These are phyloP conservation scores for Percopsis omiscomaycus DNA, from an alignment of 2,797 vertebrate species.

Conservation along the genomic window DNA sequence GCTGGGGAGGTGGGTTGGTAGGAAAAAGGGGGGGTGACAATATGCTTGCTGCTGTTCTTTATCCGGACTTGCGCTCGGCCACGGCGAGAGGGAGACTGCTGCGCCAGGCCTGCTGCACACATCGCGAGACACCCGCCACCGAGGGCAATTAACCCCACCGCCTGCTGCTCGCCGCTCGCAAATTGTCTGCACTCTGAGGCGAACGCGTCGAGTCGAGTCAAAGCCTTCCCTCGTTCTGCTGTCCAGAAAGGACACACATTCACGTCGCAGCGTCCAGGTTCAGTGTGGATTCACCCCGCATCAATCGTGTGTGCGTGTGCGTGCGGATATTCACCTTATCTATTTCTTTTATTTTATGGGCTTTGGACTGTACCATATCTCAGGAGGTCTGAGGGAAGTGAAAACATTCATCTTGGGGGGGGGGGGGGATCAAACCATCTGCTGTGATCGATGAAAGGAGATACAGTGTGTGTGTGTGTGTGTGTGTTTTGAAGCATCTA, in stretches of 20 bases:
- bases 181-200: conserved; percentile 46
- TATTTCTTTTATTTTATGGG: conserved; percentile 31
- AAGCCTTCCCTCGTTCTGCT: not conserved
- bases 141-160: conserved; percentile 69
- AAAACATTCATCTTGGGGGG: conserved; percentile 62
- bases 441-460: conserved; percentile 57
- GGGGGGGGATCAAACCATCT: conserved; percentile 44
- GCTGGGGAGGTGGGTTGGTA: conserved; percentile 52
- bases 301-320: not conserved
- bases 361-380: conserved; percentile 39
- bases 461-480: conserved; percentile 20
- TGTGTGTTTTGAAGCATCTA: conserved; percentile 13
- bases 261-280: not conserved
- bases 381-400: conserved; percentile 38
- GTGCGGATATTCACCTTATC: conserved; percentile 4
- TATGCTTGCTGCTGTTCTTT: conserved; percentile 70
- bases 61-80: conserved; percentile 53
- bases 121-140: conserved; percentile 49
- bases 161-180: conserved; percentile 66
- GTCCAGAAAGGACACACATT: conserved; percentile 9
- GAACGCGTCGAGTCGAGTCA: conserved; percentile 34
- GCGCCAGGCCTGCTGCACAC: conserved; percentile 57
- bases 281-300: conserved; percentile 19
- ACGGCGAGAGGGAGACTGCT: conserved; percentile 27
- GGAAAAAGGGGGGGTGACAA: conserved; percentile 57